Base-by-base conservation (phyloP, 2,797 vertebrate genomes). In the Oreochromis grahami region DNA sequence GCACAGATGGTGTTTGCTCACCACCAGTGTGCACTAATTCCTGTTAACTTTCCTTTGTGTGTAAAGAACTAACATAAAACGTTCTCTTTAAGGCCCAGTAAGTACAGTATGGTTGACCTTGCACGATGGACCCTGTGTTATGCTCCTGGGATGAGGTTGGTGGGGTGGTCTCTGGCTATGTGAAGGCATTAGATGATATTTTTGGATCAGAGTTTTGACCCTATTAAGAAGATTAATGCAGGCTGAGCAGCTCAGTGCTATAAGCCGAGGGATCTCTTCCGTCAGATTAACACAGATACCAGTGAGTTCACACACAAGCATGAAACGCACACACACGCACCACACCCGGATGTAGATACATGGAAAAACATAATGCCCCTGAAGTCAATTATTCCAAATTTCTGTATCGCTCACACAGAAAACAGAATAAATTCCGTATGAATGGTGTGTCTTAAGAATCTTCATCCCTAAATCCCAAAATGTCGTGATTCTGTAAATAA, bases 181-280 rank as follows among this genome's bases (percentile, higher is more conserved):
- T 79, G 81, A 79, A 74, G 77, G 48, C 86, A 83, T 74, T 74
- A 85, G 80, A 87, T 88, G 80, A 77, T 82, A 50, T 95, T 94
- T 93, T 89, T 88, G 91, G 94, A 92, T 51, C 65, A 78, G 60
- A 83, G 81, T 90, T 94, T 91, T 92, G 84, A 90, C 88, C 89
- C 91, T 94, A 94, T 95, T 94, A 94, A 95, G 90, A 87, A 94
- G 95, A 97, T 97, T 95, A 95, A 93, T 94, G 89, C 86, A 88
- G 82, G 83, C 84, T 89, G 89, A 91, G 87, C 88, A 93, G 94
- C 92, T 95, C 94, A 93, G 90, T 91, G 90, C 89, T 81, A 93
- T 95, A 96, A 96, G 91, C 94, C 77, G 80, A 88, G 88, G 91
- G 90, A 95, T 95, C 92, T 92, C 85, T 94, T 93, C 86, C 80